Base-by-base conservation (phyloP, 2,113 vertebrate species). In the Mormyrus iriodes region DNA sequence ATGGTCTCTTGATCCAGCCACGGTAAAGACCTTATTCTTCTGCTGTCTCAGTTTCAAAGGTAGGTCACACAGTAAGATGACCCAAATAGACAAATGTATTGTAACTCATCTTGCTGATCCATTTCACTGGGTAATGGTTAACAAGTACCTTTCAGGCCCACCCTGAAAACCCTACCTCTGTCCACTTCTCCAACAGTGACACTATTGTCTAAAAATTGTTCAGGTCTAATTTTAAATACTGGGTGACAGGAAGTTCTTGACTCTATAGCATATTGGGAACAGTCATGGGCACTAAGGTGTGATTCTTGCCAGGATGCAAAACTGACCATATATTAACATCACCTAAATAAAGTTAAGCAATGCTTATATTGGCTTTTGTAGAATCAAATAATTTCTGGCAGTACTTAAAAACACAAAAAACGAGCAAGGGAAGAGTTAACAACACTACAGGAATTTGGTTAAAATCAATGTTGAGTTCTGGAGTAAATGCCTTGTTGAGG, bases 61-160 rank as follows among this genome's bases (percentile, higher is more conserved):
- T 86, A 35, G 85, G 85, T 86, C 85, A 86, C 85, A 10, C n/a
- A 2, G 51, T 35, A 21, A 86, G 85, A 55, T 55, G 85, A 55
- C 85, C 85, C 85, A 86, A 4, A 86, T 86, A 85, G n/a, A 53
- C 49, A 13, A n/a, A 48, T n/a, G 44, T 46, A 46, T 19, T 83
- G 19, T n/a, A 84, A 44, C 8, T 84, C 27, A 53, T 13, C n/a
- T 15, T 10, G 51, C 24, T 39, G 15, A 27, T 31, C 51, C 51
- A 3, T 86, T 86, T 53, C 52, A 52, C 51, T 17, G 85, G 85
- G 51, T 8, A 86, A 86, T 86, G 85, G 46, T 49, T 21, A 85
- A 48, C 48, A 85, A 48, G 44, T 85, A 85, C 44, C 24, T 49
- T 27, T n/a, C 46, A 51, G 83, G 42, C 19, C 13, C 24, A 48